Conservation (phyloP, 92 coral and sea anemone genomes). For the Porites cylindrica region DNA sequence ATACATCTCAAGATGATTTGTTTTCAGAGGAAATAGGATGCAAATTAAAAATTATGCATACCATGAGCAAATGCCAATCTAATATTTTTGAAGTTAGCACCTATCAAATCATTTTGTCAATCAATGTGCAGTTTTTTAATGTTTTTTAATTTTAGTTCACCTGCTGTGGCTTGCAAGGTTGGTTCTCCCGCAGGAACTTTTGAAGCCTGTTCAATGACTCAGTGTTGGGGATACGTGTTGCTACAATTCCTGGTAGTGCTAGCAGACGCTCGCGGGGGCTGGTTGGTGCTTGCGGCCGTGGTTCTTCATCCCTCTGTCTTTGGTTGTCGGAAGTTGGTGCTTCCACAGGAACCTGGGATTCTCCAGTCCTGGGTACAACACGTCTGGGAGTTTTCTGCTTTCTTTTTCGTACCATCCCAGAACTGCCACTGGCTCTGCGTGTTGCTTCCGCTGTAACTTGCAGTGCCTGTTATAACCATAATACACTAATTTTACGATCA, state of each 20-base stretch:
- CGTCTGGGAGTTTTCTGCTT: not conserved
- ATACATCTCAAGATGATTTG: too few relatives aligned
- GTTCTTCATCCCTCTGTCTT: not conserved
- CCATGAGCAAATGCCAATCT: too few relatives aligned
- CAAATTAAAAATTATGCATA: too few relatives aligned
- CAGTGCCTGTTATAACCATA: too few relatives aligned
- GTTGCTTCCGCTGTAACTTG: not conserved
- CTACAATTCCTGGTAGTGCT: constrained; percentile 18
- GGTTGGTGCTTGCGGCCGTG: not conserved
- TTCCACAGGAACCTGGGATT: not conserved
- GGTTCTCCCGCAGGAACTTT: constrained; percentile 11
- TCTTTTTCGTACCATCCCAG: not conserved
- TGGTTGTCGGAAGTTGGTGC: not conserved
- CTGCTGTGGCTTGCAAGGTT: constrained; percentile 14
- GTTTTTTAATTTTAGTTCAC: constrained; percentile 10
- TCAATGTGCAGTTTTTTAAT: not conserved
- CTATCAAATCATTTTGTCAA: too few relatives aligned
- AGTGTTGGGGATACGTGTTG: not conserved
- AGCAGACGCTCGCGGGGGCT: not conserved
- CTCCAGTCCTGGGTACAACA: not conserved
- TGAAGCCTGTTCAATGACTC: constrained; percentile 16
- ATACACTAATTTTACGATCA: too few relatives aligned
- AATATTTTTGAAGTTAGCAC: too few relatives aligned
- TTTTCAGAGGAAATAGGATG: too few relatives aligned
- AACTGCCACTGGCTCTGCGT: not conserved